A percentile compares a stretch with the other conserved stretches of the same genome.
Conservation (phyloP, 2,113 vertebrate genomes). For the Sylvilagus bachmani region DNA sequence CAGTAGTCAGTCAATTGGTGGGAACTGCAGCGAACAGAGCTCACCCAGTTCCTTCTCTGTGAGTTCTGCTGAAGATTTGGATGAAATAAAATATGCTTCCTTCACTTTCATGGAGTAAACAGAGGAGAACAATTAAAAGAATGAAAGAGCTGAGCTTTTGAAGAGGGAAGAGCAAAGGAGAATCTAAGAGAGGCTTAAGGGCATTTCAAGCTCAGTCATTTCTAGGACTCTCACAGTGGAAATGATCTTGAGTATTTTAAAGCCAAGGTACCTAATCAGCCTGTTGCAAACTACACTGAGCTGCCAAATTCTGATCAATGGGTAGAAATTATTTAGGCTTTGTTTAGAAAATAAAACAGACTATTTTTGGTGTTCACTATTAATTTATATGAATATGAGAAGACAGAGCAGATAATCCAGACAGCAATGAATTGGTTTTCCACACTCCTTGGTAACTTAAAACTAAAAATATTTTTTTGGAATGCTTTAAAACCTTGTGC, state of each 20-base stretch:
- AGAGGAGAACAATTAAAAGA: not conserved
- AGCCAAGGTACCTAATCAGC: not conserved
- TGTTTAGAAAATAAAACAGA: constrained; percentile 32
- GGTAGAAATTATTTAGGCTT: constrained; percentile 36
- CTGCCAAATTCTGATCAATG: constrained; percentile 37
- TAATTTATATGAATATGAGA: constrained; percentile 7
- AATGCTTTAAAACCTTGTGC: not conserved
- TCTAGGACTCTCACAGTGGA: not conserved
- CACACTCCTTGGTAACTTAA: not conserved
- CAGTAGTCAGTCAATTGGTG: not conserved
- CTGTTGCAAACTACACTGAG: not conserved
- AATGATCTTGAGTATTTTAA: constrained; percentile 51
- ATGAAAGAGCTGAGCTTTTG: not conserved
- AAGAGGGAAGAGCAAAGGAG: not conserved
- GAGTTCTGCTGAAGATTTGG: not conserved
- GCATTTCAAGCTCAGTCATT: not conserved
- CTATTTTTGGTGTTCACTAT: not conserved
- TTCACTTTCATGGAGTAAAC: not conserved
- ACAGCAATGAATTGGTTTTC: not conserved
- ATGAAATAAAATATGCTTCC: not conserved
- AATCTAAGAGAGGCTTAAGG: not conserved
- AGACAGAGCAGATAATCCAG: not conserved
- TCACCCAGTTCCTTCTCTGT: not conserved
- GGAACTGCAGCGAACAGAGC: not conserved
- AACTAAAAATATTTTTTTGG: not conserved